These are phyloP conservation scores for Sebastes paucispinis DNA, from an alignment of 2,797 vertebrate genomes.

Conservation along the genomic window DNA sequence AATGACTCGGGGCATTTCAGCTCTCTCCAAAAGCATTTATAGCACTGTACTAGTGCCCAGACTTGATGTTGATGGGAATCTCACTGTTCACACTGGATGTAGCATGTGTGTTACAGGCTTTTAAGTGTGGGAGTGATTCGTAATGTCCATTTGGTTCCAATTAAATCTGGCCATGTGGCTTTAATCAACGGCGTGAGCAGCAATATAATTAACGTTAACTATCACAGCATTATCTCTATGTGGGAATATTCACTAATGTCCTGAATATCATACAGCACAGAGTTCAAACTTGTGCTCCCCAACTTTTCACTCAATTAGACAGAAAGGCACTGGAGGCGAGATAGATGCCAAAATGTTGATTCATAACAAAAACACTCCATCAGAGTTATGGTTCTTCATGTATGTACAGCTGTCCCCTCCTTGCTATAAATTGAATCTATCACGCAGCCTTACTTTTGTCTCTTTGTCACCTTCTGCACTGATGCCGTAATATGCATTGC, in stretches of 20 bases:
- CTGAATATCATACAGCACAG: background rate
- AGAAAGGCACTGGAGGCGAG: background rate
- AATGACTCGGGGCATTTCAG: background rate
- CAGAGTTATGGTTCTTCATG: background rate
- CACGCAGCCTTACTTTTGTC: background rate
- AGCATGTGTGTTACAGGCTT: background rate
- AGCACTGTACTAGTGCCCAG: background rate
- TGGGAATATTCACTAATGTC: background rate
- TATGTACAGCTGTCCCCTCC: background rate
- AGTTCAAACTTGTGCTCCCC: background rate
- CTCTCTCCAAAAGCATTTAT: background rate
- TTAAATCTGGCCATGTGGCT: constrained; percentile 13
- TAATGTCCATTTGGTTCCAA: constrained; percentile 8
- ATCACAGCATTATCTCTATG: background rate
- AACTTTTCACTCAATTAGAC: background rate
- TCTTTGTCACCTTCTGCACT: background rate
- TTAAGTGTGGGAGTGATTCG: background rate
- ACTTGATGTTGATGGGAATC: background rate
- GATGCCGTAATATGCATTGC: background rate
- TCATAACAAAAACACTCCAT: background rate
- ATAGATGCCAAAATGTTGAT: background rate
- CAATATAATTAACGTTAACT: background rate
- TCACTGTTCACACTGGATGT: background rate
- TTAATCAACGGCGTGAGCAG: background rate
- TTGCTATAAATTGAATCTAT: background rate